Conservation (phyloP, 2,888 invertebrate species). For the Torymus texanus region DNA sequence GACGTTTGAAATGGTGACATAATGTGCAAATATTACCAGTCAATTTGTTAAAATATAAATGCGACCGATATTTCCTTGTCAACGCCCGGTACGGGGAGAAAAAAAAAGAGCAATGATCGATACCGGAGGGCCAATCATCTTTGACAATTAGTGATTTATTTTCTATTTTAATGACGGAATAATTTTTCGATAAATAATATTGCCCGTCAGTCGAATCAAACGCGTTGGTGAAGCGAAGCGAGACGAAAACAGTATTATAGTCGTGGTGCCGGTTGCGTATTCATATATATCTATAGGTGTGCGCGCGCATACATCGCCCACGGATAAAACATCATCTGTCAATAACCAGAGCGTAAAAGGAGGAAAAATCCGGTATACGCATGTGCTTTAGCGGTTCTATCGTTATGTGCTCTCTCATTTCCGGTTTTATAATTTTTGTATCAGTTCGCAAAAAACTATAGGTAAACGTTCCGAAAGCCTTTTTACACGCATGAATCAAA, state of each 20-base stretch:
- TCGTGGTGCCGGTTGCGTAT: too few relatives aligned
- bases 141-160: slow-evolving; percentile 51
- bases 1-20: not conserved
- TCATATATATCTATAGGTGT: not conserved
- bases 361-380: slow-evolving; percentile 52
- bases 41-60: slow-evolving; percentile 10
- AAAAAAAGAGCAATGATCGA: slow-evolving; percentile 11
- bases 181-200: slow-evolving; percentile 50
- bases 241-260: not conserved
- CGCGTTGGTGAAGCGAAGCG: slow-evolving; percentile 43
- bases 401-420: too few relatives aligned
- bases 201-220: slow-evolving; percentile 55
- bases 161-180: slow-evolving; percentile 47
- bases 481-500: too few relatives aligned
- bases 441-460: too few relatives aligned
- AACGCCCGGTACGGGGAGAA: slow-evolving; percentile 56
- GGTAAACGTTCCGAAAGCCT: too few relatives aligned
- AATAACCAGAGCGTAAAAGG: slow-evolving; percentile 61
- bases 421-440: too few relatives aligned
- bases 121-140: slow-evolving; percentile 11
- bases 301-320: slow-evolving; percentile 56
- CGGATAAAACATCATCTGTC: slow-evolving; percentile 65
- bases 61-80: not conserved
- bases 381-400: too few relatives aligned
- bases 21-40: not conserved